Evolutionary conservation across 2,888 invertebrate species (phyloP), one percentile per base, ranked within the genome.

Genomic region (Meta bourneti): DNA sequence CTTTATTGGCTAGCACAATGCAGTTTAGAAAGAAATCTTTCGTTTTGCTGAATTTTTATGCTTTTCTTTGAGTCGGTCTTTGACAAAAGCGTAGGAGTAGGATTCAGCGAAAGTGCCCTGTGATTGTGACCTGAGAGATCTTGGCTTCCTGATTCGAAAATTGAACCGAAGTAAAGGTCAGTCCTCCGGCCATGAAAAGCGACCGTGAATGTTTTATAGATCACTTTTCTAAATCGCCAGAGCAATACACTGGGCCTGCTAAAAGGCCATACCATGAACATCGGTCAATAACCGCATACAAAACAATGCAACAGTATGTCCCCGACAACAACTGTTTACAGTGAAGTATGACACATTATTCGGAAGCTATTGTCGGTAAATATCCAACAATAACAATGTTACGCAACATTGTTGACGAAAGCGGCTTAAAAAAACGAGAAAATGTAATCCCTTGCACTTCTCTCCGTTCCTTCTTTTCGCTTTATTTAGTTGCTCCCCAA

Each of bases 331-430:
- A 75, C 77, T 85, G 90, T 90, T 90, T 85, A 85, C 85, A 81
- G 77, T 54, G 90, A 90, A 84, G 74, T 90, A 86, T 90, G 90
- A 90, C 90, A 90, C 86, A 90, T 86, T 84, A 90, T 90, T 90
- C 85, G 81, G 81, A 82, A 86, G 72, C 77, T 71, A 90, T 90
- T 82, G 90, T 86, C 90, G 90, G 90, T 90, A 90, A 90, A 86
- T 77, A 81, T 19, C 70, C 81, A 86, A 86, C 90, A 90, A 90
- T 82, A 81, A 86, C 85, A 80, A 90, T 74, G 86, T 86, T 90
- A 90, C 90, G 90, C 90, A 90, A 90, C 71, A 74, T 81, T 90
- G 90, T 86, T 90, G 90, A 90, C 90, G 85, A 82, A 90, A 90
- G 86, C 75, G 75, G 86, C 80, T 90, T 90, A 86, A 61, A 16